A percentile compares a stretch with the other conserved stretches of the same genome.
These are phyloP conservation scores for Sialia sialis DNA, from an alignment of 2,113 vertebrate genomes.

Conservation along the genomic window DNA sequence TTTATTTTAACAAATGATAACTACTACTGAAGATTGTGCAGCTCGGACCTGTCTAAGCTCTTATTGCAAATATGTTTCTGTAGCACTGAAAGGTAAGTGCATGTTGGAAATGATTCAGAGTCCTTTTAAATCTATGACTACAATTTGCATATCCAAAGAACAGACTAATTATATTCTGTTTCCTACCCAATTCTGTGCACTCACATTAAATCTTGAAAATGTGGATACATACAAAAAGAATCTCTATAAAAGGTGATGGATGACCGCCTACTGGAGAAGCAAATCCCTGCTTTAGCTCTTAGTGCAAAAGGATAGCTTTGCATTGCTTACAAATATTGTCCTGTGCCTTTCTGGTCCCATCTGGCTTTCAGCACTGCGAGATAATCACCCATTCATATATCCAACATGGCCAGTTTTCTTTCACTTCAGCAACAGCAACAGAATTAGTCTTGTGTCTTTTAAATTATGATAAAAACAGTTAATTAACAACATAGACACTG, in stretches of 20 bases:
- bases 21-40: not conserved
- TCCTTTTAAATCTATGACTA: not conserved
- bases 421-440: not conserved
- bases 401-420: not conserved
- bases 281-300: not conserved
- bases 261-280: not conserved
- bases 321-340: not conserved
- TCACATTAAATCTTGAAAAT: not conserved
- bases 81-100: not conserved
- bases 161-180: not conserved
- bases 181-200: not conserved
- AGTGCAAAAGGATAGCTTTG: not conserved
- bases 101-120: not conserved
- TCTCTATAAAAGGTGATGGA: not conserved
- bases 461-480: not conserved
- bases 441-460: not conserved
- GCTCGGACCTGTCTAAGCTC: not conserved
- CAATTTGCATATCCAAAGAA: not conserved
- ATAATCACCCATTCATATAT: not conserved
- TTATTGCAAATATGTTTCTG: not conserved
- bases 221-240: not conserved
- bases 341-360: not conserved
- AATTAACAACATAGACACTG: not conserved
- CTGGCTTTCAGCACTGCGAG: not conserved
- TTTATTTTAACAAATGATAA: not conserved